Percentiles rank a stretch among this genome's conserved stretches.
Conservation (phyloP, 2,113 vertebrate species). For the Neolamprologus variostigma region DNA sequence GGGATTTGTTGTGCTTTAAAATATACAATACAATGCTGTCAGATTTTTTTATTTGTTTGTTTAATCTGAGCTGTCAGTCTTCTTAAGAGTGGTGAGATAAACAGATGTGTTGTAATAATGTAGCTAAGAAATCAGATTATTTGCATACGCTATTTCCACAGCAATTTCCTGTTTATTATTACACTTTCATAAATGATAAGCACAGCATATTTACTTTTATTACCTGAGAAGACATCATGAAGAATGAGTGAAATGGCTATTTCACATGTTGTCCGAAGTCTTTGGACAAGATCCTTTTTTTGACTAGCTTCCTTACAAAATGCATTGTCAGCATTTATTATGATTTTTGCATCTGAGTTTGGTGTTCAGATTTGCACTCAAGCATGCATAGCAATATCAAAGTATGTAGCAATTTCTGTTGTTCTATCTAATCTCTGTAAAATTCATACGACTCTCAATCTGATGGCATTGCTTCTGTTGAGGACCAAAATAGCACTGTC, state of each 20-base stretch:
- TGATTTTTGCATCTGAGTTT: neutral
- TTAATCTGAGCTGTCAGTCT: neutral
- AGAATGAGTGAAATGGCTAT: neutral
- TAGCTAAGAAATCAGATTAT: neutral
- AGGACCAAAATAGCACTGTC: conserved; percentile 11
- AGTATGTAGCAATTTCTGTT: neutral
- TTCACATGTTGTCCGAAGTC: neutral
- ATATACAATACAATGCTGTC: neutral
- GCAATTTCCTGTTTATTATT: conserved; percentile 18
- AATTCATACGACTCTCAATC: neutral
- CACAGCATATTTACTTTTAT: neutral
- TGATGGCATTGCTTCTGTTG: neutral
- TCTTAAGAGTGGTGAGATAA: neutral
- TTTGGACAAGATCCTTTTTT: neutral
- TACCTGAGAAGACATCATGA: neutral
- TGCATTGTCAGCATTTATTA: neutral
- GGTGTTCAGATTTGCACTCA: neutral
- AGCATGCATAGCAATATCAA: neutral
- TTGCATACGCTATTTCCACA: neutral
- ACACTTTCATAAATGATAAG: neutral
- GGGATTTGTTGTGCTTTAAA: neutral
- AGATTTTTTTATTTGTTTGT: neutral
- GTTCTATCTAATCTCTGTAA: neutral
- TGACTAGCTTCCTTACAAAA: neutral
- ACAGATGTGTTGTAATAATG: neutral